A percentile compares a stretch with the other conserved stretches of the same genome.
These are phyloP conservation scores for Amphimallon solstitiale DNA, from an alignment of 2,888 invertebrate species.

Conservation along the genomic window DNA sequence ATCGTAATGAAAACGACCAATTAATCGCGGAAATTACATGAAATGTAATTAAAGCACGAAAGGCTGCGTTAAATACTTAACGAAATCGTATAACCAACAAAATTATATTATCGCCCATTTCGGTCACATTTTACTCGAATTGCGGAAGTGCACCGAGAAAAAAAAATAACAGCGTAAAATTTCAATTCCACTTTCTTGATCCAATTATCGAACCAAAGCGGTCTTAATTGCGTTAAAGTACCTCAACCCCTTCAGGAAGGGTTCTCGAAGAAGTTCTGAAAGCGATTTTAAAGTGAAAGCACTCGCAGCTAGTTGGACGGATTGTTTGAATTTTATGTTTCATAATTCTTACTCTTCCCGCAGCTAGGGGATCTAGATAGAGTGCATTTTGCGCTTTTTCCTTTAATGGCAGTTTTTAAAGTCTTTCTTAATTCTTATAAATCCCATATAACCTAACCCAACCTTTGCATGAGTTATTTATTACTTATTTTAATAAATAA, in stretches of 20 bases:
- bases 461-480: too few species aligned
- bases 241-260: constrained; percentile 12
- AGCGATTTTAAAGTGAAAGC: background rate
- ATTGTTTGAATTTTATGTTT: constrained; percentile 7
- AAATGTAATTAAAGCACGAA: too few species aligned
- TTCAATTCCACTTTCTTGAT: constrained; percentile 21
- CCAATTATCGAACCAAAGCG: constrained; percentile 31
- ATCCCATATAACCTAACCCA: too few species aligned
- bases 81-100: too few species aligned
- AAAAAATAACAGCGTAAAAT: constrained; percentile 17
- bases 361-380: background rate
- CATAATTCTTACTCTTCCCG: background rate
- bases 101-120: background rate
- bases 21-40: too few species aligned
- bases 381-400: constrained; percentile 5
- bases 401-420: constrained; percentile 1
- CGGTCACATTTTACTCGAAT: background rate
- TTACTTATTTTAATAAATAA: too few species aligned
- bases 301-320: background rate
- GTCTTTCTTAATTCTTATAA: too few species aligned
- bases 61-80: too few species aligned
- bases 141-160: constrained; percentile 2
- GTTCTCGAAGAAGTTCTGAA: constrained; percentile 12
- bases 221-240: constrained; percentile 26
- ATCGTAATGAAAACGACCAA: too few species aligned